Evolutionary conservation across 1,140 invertebrate species (phyloP).

Genomic region (Arion vulgaris): DNA sequence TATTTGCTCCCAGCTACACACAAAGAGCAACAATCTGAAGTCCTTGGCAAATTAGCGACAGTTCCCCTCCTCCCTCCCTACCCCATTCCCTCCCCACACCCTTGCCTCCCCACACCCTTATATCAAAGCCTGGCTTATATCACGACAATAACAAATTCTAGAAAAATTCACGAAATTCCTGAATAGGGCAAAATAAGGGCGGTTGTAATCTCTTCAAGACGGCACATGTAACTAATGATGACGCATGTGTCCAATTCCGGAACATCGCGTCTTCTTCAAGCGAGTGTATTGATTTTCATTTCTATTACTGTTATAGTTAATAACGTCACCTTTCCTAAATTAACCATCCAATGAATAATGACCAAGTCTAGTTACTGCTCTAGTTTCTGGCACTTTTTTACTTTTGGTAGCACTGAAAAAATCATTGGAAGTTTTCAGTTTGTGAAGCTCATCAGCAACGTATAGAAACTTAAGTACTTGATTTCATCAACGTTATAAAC

Average conservation of each 20-base stretch:
- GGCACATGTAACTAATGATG: neutral
- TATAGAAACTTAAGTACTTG: too few species aligned
- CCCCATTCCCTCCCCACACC: too few species aligned
- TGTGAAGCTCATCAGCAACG: too few species aligned
- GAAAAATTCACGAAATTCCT: neutral
- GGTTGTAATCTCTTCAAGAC: neutral
- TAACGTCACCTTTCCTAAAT: neutral
- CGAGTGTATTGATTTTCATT: neutral
- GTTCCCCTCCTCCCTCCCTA: neutral
- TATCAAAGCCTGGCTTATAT: neutral
- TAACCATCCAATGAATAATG: too few species aligned
- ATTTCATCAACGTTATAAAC: too few species aligned
- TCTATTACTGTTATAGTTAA: neutral
- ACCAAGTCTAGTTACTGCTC: too few species aligned
- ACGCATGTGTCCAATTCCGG: slow-evolving; percentile 5
- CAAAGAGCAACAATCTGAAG: neutral
- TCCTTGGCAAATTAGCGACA: neutral
- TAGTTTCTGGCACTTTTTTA: too few species aligned
- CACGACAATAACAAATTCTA: neutral
- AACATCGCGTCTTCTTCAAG: neutral
- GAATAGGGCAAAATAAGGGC: neutral
- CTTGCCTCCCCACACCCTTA: too few species aligned
- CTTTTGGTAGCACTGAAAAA: too few species aligned
- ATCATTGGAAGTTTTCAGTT: too few species aligned
- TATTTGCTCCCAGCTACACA: neutral